A percentile compares a stretch with the other conserved stretches of the same genome.
These are phyloP conservation scores for Glaucomys volans DNA, from an alignment of 2,113 vertebrate species.

Conservation along the genomic window DNA sequence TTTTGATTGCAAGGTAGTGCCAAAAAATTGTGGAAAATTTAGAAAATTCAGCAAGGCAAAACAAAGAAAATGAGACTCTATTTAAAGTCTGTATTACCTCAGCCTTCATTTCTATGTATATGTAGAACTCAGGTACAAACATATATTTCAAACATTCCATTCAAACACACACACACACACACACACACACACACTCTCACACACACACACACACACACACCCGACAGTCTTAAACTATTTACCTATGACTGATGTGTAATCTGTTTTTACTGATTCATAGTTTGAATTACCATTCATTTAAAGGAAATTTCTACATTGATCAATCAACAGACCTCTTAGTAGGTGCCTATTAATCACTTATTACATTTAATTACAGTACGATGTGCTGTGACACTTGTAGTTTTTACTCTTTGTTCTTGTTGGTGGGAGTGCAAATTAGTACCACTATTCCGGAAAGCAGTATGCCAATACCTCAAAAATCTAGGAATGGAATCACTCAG, in stretches of 20 bases:
- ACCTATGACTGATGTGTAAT: neutral
- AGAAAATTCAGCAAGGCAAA: neutral
- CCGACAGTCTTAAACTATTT: neutral
- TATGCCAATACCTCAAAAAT: too few species aligned
- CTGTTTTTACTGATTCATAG: neutral
- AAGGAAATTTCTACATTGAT: neutral
- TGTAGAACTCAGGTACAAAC: neutral
- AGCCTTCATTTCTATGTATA: neutral
- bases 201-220: neutral
- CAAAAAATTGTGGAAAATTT: neutral
- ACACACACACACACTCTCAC: too few species aligned
- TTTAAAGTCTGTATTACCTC: neutral
- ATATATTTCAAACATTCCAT: fast-evolving
- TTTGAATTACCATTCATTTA: slow-evolving; percentile 31
- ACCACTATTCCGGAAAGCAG: too few species aligned
- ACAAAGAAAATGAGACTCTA: neutral
- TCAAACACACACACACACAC: neutral
- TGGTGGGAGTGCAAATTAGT: too few species aligned
- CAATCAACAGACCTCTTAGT: neutral
- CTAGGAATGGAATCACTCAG: too few species aligned
- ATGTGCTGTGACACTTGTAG: neutral
- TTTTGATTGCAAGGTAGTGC: neutral
- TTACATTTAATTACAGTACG: neutral
- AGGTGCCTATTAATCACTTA: neutral
- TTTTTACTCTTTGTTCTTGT: neutral